A percentile compares a stretch with the other conserved stretches of the same genome.
These are phyloP conservation scores for Pseudochromis fuscus DNA, from an alignment of 2,797 vertebrate species.

Conservation along the genomic window DNA sequence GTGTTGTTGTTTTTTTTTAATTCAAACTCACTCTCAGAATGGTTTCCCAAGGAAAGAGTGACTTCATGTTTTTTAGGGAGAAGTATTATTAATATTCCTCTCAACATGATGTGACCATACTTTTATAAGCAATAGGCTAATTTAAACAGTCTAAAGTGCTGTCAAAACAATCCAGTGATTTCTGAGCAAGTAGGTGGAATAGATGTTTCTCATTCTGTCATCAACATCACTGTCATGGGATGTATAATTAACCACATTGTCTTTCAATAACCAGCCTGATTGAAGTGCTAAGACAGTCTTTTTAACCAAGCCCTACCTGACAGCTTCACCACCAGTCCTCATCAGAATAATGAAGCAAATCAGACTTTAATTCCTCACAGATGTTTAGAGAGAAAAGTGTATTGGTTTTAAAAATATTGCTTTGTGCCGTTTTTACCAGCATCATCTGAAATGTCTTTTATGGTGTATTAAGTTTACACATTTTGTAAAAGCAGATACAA, in stretches of 20 bases:
- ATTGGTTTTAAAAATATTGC: background rate
- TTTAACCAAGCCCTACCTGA: conserved; percentile 14
- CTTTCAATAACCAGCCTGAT: background rate
- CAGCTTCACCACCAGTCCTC: background rate
- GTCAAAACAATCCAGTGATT: no score
- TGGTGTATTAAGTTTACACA: background rate
- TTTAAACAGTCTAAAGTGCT: no score
- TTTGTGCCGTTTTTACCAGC: conserved; percentile 5
- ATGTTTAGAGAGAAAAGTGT: background rate
- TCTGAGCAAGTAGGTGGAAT: background rate
- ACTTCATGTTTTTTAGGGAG: background rate
- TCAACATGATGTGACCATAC: background rate
- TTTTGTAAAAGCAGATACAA: conserved; percentile 14
- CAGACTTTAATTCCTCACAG: background rate
- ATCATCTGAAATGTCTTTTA: background rate
- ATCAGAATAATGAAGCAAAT: background rate
- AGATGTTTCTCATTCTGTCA: conserved; percentile 2
- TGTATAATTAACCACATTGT: background rate
- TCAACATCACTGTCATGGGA: background rate
- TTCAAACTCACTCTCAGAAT: background rate
- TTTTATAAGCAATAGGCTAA: background rate
- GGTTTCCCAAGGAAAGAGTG: no score
- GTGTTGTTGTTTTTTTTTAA: no score
- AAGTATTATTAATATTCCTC: background rate
- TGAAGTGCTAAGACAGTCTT: background rate